phyloP scores from a whole-genome alignment of 2,113 vertebrate species.

The Recurvirostra avosetta region DNA sequence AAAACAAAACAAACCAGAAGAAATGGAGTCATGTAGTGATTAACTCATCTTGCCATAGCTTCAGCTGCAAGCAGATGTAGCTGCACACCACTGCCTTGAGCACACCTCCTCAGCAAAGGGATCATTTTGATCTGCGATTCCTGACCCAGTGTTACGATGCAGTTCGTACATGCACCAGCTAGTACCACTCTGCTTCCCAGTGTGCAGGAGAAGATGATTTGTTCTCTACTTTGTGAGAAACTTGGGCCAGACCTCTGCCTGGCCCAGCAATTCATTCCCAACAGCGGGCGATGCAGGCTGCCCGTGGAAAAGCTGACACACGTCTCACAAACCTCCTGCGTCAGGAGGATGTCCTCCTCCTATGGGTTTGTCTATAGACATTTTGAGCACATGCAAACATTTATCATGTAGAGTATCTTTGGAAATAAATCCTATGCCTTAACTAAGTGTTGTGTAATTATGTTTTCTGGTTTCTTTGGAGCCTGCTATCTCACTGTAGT shows the following conservation, averaged over 20 bases:
- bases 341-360: background rate
- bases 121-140: background rate
- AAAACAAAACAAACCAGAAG: background rate
- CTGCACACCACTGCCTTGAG: background rate
- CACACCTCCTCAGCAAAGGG: background rate
- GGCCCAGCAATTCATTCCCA: background rate
- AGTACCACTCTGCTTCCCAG: background rate
- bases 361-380: background rate
- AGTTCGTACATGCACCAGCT: background rate
- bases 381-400: background rate
- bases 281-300: fast-evolving
- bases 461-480: background rate
- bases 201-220: background rate
- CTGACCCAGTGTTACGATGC: background rate
- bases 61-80: background rate
- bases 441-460: background rate
- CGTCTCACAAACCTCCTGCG: background rate
- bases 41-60: background rate
- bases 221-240: background rate
- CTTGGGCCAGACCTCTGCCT: background rate
- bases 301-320: background rate
- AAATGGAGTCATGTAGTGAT: background rate
- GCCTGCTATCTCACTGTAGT: background rate
- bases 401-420: background rate
- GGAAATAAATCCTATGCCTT: background rate